Percentiles rank a stretch among this genome's conserved stretches.
These are phyloP conservation scores for Struthidea cinerea DNA, from an alignment of 2,113 vertebrate species.

Conservation along the genomic window DNA sequence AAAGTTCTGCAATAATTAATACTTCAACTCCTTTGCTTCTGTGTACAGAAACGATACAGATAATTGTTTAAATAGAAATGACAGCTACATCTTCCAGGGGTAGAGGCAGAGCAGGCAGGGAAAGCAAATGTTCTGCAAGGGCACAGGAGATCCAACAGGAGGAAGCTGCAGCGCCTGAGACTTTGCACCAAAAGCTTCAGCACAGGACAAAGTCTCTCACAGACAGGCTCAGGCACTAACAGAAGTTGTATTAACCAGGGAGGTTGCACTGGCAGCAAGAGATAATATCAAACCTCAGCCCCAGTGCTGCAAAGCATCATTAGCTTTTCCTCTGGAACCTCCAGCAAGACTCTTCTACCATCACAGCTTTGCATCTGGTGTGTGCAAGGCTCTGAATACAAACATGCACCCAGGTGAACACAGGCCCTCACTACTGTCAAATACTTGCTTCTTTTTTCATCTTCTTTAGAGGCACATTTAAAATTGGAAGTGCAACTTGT, in stretches of 20 bases:
- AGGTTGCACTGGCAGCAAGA: neutral
- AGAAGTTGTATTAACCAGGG: neutral
- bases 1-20: neutral
- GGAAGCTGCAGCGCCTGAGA: neutral
- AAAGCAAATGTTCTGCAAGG: neutral
- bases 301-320: neutral
- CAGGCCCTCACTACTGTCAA: accelerated
- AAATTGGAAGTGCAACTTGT: neutral
- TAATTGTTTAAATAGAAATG: neutral
- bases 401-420: accelerated
- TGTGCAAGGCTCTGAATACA: neutral
- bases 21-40: neutral
- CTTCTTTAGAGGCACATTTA: neutral
- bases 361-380: neutral
- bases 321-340: neutral
- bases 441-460: neutral
- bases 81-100: neutral
- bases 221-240: neutral
- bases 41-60: neutral
- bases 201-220: neutral
- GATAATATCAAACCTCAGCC: neutral
- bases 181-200: neutral
- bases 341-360: neutral
- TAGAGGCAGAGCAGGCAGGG: neutral
- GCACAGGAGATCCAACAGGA: neutral